Percentiles rank a stretch among this genome's conserved stretches.
Conservation (phyloP, 1,140 invertebrate genomes). For the Eciton burchellii region DNA sequence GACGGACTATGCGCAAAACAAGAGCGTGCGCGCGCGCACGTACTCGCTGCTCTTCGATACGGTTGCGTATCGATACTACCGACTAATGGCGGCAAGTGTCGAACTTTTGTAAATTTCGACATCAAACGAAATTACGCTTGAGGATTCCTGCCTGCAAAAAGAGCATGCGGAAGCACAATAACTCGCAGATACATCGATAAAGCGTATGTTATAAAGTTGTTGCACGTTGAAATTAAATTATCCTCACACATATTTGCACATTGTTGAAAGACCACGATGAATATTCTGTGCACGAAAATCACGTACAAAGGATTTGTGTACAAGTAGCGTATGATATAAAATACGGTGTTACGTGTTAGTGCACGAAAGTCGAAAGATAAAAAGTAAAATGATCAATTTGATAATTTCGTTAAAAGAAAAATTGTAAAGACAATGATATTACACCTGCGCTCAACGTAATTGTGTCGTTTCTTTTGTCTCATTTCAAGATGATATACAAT, state of each 20-base stretch:
- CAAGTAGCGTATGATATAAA: not conserved
- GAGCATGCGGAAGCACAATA: not conserved
- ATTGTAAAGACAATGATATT: not conserved
- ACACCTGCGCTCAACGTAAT: not conserved
- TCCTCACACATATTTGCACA: not conserved
- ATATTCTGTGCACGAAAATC: not conserved
- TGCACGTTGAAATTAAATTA: not conserved
- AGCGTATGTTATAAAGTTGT: not conserved
- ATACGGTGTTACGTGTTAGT: not conserved
- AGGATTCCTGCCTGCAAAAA: not conserved
- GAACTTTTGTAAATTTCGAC: slow-evolving; percentile 39
- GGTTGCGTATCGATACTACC: slow-evolving; percentile 2
- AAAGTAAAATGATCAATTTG: not conserved
- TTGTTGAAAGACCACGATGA: not conserved
- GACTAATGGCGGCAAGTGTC: slow-evolving; percentile 13
- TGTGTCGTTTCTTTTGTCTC: not conserved
- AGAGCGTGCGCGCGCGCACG: not conserved
- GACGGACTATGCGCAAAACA: not conserved
- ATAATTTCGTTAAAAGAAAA: not conserved
- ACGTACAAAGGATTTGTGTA: not conserved
- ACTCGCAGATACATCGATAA: not conserved
- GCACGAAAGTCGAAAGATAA: not conserved
- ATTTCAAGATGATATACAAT: not conserved
- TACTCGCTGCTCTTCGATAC: slow-evolving; percentile 24
- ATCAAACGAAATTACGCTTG: slow-evolving; percentile 22